A percentile compares a stretch with the other conserved stretches of the same genome.
Conservation (phyloP, 1,140 invertebrate species). For the Drosophila triauraria region DNA sequence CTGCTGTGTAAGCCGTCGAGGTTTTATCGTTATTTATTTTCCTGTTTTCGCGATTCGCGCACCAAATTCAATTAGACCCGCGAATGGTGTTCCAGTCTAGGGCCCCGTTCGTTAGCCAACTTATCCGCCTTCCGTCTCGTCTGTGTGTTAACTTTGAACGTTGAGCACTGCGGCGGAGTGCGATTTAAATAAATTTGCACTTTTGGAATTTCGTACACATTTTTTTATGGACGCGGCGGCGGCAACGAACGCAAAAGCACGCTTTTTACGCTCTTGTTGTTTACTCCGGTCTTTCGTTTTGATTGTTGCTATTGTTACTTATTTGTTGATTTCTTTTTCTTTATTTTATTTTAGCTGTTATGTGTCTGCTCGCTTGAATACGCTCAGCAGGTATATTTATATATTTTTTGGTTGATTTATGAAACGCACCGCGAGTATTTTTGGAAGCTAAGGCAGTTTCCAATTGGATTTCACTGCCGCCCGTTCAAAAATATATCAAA, state of each 20-base stretch:
- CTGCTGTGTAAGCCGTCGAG: conserved; percentile 18
- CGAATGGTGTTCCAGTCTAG: conserved; percentile 38
- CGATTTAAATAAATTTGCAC: conserved; percentile 49
- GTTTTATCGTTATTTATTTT: conserved; percentile 17
- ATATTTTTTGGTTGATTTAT: conserved; percentile 18
- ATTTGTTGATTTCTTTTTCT: conserved; percentile 19
- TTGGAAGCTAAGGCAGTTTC: conserved; percentile 13
- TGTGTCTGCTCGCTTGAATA: conserved; percentile 6
- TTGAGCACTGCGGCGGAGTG: conserved; percentile 20
- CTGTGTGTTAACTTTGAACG: conserved; percentile 34
- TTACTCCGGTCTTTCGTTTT: conserved; percentile 37
- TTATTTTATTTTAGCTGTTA: conserved; percentile 4
- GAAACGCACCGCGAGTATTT: conserved; percentile 13
- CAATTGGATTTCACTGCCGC: conserved; percentile 6
- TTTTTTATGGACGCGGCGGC: conserved; percentile 25
- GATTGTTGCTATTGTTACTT: conserved; percentile 46
- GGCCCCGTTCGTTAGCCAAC: conserved; percentile 12
- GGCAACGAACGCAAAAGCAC: conserved; percentile 42
- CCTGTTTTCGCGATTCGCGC: conserved; percentile 32
- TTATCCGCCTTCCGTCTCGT: conserved; percentile 12
- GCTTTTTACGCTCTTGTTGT: conserved; percentile 16
- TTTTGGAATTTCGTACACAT: conserved; percentile 59
- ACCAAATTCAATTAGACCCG: conserved; percentile 49
- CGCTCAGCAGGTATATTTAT: conserved; percentile 7
- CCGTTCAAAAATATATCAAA: conserved; percentile 24